These are phyloP conservation scores for Cynopterus sphinx DNA, from an alignment of 2,797 vertebrate genomes.

Conservation along the genomic window DNA sequence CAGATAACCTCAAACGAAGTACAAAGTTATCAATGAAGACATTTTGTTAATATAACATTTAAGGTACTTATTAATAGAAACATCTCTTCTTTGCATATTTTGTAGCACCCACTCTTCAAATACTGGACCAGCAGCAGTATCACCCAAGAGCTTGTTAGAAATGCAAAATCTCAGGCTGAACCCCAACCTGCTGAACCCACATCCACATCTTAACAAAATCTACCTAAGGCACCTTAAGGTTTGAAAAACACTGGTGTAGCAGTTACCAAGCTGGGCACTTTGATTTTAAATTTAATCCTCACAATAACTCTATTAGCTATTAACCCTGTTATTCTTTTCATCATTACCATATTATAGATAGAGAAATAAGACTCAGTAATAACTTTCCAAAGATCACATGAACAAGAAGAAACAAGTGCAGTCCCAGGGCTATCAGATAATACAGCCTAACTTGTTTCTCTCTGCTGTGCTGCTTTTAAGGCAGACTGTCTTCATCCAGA, in stretches of 20 bases:
- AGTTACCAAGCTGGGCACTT: background rate
- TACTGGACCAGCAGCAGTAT: background rate
- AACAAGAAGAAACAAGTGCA: background rate
- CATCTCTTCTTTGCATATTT: background rate
- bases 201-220: background rate
- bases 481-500: background rate
- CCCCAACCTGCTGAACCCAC: background rate
- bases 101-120: background rate
- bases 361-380: background rate
- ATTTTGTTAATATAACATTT: background rate
- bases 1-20: background rate
- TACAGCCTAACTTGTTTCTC: background rate
- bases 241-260: background rate
- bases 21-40: background rate
- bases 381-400: background rate
- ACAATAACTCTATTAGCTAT: background rate
- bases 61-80: background rate
- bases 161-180: background rate
- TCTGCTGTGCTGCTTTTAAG: background rate
- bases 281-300: background rate
- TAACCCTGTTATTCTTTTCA: background rate
- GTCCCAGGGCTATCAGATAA: background rate
- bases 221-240: background rate
- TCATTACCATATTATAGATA: background rate
- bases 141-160: background rate